phyloP scores from a whole-genome alignment of 2,113 vertebrate species.

The Apteryx owenii region DNA sequence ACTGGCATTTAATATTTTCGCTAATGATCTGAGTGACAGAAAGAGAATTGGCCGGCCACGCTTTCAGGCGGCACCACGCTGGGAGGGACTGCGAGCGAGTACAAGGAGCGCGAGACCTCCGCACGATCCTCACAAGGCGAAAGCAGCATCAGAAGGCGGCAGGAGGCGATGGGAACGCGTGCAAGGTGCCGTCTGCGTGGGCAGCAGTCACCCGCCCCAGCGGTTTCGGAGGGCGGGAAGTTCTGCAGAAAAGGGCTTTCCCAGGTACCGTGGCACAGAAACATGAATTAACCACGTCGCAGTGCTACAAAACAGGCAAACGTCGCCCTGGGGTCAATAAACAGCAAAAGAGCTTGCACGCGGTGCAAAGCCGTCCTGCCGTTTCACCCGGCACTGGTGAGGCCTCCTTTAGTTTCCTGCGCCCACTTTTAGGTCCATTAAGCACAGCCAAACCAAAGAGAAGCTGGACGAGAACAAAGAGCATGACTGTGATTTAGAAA shows the following conservation, averaged over 20 bases:
- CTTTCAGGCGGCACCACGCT: background rate
- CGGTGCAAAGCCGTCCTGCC: background rate
- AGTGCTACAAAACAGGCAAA: too few relatives aligned
- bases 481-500: background rate
- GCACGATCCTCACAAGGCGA: background rate
- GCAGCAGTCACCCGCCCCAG: too few relatives aligned
- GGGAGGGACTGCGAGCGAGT: background rate
- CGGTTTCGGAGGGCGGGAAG: too few relatives aligned
- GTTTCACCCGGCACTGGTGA: background rate
- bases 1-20: background rate
- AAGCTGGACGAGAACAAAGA: background rate
- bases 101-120: background rate
- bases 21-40: background rate
- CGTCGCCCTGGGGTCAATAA: too few relatives aligned
- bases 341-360: too few relatives aligned
- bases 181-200: too few relatives aligned
- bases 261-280: too few relatives aligned
- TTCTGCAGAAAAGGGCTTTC: too few relatives aligned
- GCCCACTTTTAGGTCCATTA: background rate
- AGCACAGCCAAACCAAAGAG: background rate
- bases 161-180: too few relatives aligned
- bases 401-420: background rate
- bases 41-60: background rate
- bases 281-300: too few relatives aligned
- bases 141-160: background rate